These are phyloP conservation scores for Drepana falcataria DNA, from an alignment of 2,888 invertebrate genomes.

Conservation along the genomic window DNA sequence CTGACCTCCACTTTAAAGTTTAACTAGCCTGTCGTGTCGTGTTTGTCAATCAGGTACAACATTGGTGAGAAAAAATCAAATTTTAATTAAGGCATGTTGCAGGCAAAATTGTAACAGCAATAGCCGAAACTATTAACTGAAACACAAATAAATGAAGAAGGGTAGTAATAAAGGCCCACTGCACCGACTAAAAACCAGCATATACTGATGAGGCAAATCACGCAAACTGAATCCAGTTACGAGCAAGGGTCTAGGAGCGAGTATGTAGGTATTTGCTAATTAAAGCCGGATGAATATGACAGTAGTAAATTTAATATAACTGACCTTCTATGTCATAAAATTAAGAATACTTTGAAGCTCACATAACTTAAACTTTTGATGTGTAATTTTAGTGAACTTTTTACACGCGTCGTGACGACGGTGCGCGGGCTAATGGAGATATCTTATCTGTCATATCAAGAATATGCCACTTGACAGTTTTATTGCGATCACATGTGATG, in stretches of 20 bases:
- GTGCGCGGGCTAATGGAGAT: constrained; percentile 65
- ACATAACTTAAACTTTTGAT: constrained; percentile 63
- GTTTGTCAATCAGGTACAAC: constrained; percentile 34
- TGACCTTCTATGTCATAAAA: no score
- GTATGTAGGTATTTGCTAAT: no score
- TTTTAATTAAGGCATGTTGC: background rate
- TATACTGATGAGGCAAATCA: no score
- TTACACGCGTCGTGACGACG: constrained; percentile 59
- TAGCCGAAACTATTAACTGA: background rate
- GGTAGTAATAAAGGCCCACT: no score
- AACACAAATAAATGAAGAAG: background rate
- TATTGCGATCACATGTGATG: constrained; percentile 61
- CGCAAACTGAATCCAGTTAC: constrained; percentile 5
- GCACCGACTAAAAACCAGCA: no score
- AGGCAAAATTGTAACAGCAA: constrained; percentile 54
- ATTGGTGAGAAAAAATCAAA: constrained; percentile 10
- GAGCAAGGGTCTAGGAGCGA: constrained; percentile 28
- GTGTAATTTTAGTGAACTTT: constrained; percentile 46
- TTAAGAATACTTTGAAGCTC: constrained; percentile 19
- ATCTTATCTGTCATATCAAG: constrained; percentile 67
- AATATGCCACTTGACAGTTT: constrained; percentile 67
- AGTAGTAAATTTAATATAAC: no score
- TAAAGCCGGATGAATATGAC: no score
- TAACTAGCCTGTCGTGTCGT: constrained; percentile 39
- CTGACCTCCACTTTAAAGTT: constrained; percentile 61